phyloP scores from a whole-genome alignment of 2,888 invertebrate genomes.

The Phasia obesa region DNA sequence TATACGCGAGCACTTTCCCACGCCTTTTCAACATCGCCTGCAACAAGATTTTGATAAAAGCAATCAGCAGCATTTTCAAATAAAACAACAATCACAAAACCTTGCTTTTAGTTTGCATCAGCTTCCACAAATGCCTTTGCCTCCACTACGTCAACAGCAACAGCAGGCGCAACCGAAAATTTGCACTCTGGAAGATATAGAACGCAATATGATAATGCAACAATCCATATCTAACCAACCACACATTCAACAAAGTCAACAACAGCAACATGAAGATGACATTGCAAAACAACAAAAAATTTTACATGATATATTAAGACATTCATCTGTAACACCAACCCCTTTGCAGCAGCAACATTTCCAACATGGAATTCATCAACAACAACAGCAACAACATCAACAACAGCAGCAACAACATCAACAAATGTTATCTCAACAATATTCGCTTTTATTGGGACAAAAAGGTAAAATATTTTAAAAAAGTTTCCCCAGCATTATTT shows the following conservation, averaged over 20 bases:
- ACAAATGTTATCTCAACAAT: conserved; percentile 66
- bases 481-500: too few relatives aligned
- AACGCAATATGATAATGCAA: conserved; percentile 81
- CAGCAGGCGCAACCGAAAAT: conserved; percentile 76
- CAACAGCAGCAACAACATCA: conserved; percentile 77
- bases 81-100: conserved; percentile 70
- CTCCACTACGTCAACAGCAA: conserved; percentile 35
- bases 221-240: conserved; percentile 78
- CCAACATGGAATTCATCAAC: conserved; percentile 83
- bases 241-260: conserved; percentile 72
- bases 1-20: conserved; percentile 77
- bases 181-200: conserved; percentile 81
- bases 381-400: conserved; percentile 78
- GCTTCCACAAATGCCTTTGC: conserved; percentile 64
- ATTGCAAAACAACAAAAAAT: conserved; percentile 73
- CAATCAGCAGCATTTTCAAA: conserved; percentile 41
- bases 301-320: conserved; percentile 71
- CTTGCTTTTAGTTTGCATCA: conserved; percentile 74
- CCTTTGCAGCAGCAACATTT: conserved; percentile 64
- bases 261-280: conserved; percentile 72
- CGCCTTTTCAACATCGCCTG: conserved; percentile 75
- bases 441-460: conserved; percentile 81
- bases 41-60: conserved; percentile 44
- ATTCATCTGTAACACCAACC: conserved; percentile 73
- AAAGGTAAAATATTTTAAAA: too few relatives aligned